Percentiles rank a stretch among this genome's conserved stretches.
Evolutionary conservation across 2,797 vertebrate genomes (phyloP).

Genomic region (Prunella strophiata): DNA sequence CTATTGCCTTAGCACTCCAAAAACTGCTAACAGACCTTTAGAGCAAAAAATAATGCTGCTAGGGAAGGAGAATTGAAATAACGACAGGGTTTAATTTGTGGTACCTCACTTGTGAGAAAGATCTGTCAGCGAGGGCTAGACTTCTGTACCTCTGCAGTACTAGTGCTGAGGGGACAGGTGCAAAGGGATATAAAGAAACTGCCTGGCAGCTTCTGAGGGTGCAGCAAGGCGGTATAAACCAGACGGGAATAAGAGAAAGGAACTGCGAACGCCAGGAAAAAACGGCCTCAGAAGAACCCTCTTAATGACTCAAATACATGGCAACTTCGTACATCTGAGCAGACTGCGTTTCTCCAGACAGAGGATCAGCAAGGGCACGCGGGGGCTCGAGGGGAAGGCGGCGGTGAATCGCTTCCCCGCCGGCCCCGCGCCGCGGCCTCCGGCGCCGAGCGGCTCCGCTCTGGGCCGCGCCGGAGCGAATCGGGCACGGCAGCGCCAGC

Average conservation of each 20-base stretch:
- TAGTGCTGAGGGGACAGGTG: accelerated
- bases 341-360: neutral
- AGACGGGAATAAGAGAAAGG: no score
- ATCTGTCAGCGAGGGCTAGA: accelerated
- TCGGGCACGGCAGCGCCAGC: no score
- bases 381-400: neutral
- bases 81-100: neutral
- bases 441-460: neutral
- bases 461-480: neutral
- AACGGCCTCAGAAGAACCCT: neutral
- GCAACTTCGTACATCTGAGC: neutral
- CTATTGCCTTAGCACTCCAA: neutral
- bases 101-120: neutral
- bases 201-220: accelerated
- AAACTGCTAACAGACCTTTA: neutral
- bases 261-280: neutral
- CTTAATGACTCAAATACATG: accelerated
- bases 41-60: accelerated
- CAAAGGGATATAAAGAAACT: neutral
- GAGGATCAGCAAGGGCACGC: accelerated
- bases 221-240: accelerated
- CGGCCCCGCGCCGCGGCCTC: neutral
- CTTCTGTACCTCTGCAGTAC: neutral
- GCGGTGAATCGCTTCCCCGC: no score
- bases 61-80: neutral